Evolutionary conservation across 92 coral and sea anemone species (phyloP).

Genomic region (Porites lobata): DNA sequence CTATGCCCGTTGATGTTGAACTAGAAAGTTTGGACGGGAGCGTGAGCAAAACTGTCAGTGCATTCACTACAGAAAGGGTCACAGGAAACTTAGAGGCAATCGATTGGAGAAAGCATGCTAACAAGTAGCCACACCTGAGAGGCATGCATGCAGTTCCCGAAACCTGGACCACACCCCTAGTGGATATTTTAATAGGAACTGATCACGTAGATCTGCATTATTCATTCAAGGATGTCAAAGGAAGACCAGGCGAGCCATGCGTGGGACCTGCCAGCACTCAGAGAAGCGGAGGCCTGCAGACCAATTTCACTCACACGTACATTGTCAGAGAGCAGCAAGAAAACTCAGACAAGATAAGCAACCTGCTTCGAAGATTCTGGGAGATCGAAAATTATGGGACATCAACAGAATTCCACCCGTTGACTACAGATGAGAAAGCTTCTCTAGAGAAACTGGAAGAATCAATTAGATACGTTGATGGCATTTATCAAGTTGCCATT

Average conservation of each 20-base stretch:
- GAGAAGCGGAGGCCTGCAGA: constrained; percentile 17
- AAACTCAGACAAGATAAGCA: constrained; percentile 31
- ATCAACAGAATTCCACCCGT: too few species aligned
- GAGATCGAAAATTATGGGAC: constrained; percentile 35
- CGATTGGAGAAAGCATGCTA: constrained; percentile 41
- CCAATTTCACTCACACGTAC: constrained; percentile 12
- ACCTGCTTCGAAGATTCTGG: constrained; percentile 61
- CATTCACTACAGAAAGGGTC: constrained; percentile 49
- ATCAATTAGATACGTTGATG: constrained; percentile 54
- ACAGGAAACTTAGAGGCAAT: constrained; percentile 54
- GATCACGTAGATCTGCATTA: constrained; percentile 64
- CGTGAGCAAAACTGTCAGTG: not conserved
- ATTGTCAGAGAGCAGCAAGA: constrained; percentile 27
- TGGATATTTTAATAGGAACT: constrained; percentile 67
- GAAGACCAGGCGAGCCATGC: constrained; percentile 69
- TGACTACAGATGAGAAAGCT: constrained; percentile 27
- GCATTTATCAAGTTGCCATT: constrained; percentile 58
- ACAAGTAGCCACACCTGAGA: constrained; percentile 46
- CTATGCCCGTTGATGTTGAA: constrained; percentile 69
- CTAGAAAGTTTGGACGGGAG: constrained; percentile 44
- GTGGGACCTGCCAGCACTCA: not conserved
- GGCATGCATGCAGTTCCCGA: constrained; percentile 52
- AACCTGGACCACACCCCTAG: constrained; percentile 52
- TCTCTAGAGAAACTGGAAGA: constrained; percentile 40
- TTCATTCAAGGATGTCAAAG: constrained; percentile 55